Conservation (phyloP, 2,113 vertebrate genomes). For the Cathartes aura region DNA sequence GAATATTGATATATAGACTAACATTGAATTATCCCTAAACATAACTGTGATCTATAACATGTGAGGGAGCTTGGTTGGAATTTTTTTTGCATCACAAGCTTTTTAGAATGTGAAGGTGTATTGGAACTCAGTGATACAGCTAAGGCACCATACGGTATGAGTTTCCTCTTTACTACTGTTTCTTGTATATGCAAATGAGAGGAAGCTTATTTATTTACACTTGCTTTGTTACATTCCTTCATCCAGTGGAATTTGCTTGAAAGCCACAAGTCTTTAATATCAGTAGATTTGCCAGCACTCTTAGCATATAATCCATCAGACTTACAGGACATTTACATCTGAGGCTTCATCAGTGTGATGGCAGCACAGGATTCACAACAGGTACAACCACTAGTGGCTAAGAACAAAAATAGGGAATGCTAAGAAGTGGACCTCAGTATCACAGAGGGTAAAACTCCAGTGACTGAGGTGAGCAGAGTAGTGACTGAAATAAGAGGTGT, state of each 20-base stretch:
- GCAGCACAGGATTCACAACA: background rate
- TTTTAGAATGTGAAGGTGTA: background rate
- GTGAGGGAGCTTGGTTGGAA: background rate
- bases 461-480: background rate
- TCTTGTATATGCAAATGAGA: background rate
- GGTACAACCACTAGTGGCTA: background rate
- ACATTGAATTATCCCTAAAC: background rate
- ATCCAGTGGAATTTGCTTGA: background rate
- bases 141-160: background rate
- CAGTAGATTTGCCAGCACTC: background rate
- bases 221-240: background rate
- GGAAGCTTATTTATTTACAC: background rate
- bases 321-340: fast-evolving
- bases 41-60: background rate
- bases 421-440: background rate
- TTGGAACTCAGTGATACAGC: background rate
- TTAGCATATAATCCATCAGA: background rate
- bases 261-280: background rate
- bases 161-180: background rate
- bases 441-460: background rate
- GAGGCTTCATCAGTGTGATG: background rate
- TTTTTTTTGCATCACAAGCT: background rate
- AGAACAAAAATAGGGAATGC: background rate
- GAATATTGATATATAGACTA: background rate
- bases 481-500: background rate